Percentiles rank a stretch among this genome's conserved stretches.
Conservation (phyloP, 2,113 vertebrate species). For the Athene noctua region DNA sequence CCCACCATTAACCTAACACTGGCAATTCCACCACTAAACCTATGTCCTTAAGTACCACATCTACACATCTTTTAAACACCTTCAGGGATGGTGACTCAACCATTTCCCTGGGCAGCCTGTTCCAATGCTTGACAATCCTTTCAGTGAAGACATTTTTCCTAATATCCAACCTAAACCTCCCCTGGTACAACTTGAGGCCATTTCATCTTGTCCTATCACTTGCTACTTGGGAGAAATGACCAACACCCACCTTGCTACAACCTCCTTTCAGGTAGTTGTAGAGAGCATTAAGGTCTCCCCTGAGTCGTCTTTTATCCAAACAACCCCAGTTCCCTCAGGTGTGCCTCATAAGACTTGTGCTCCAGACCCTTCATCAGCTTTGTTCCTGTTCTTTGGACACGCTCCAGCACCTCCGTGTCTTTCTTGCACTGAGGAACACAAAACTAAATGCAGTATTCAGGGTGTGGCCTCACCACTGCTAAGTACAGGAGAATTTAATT, state of each 20-base stretch:
- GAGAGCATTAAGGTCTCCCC: not conserved
- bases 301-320: not conserved
- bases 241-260: accelerated
- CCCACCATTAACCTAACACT: not conserved
- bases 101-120: not conserved
- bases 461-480: not conserved
- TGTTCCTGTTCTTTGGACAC: not conserved
- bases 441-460: not conserved
- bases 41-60: not conserved
- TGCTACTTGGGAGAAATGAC: not conserved
- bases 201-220: not conserved
- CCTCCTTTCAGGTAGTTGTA: not conserved
- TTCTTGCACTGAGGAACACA: not conserved
- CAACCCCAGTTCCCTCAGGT: not conserved
- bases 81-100: not conserved
- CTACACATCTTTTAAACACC: not conserved
- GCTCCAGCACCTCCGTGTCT: not conserved
- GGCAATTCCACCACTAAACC: not conserved
- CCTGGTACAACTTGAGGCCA: not conserved
- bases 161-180: not conserved
- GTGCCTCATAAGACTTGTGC: not conserved
- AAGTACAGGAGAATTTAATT: not conserved
- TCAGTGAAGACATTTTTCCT: not conserved
- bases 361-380: not conserved
- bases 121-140: not conserved